Conservation (phyloP, 2,797 vertebrate species). For the Platyrinchus mystaceus region DNA sequence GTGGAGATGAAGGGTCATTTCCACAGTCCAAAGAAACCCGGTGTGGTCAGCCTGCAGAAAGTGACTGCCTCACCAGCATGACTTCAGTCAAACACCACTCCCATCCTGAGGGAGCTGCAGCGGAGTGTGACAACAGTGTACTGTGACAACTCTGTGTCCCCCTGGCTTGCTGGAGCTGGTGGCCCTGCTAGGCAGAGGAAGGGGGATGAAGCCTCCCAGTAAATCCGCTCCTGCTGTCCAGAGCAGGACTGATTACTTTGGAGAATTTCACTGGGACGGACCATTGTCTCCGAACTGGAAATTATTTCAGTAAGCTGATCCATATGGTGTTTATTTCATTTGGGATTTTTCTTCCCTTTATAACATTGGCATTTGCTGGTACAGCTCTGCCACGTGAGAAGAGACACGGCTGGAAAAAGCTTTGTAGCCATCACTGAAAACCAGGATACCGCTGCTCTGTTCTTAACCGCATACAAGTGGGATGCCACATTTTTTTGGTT, state of each 20-base stretch:
- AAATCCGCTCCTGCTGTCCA: not conserved
- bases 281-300: not conserved
- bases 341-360: not conserved
- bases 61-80: not conserved
- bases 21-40: not conserved
- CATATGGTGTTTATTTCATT: not conserved
- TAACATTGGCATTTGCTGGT: constrained; percentile 51
- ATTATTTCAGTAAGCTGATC: not conserved
- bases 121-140: not conserved
- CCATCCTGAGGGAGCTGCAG: rapidly evolving
- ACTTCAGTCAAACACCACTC: not conserved
- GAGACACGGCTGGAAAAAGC: not conserved
- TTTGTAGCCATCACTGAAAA: constrained; percentile 10
- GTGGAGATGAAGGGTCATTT: not conserved
- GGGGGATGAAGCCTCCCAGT: not conserved
- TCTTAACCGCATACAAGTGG: not conserved
- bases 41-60: not conserved
- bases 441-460: constrained; percentile 14
- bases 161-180: not conserved
- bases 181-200: not conserved
- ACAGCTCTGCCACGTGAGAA: not conserved
- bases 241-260: not conserved
- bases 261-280: not conserved
- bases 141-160: not conserved
- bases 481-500: not conserved